Conservation (phyloP, 1,140 invertebrate genomes). For the Hylaeus anthracinus region DNA sequence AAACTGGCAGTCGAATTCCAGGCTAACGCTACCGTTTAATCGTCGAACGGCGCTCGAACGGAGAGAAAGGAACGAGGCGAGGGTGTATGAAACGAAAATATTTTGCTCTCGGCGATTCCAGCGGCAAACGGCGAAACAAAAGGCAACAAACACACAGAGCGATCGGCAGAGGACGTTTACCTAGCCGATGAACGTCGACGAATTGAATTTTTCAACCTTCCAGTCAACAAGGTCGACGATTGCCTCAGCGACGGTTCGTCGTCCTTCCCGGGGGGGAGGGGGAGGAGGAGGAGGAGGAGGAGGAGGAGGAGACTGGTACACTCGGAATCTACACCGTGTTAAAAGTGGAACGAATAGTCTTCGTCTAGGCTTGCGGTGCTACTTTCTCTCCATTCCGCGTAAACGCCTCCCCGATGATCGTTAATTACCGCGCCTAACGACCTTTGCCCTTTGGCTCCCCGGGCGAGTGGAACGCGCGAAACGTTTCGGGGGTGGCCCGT, state of each 20-base stretch:
- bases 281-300: no score
- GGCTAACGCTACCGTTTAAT: not conserved
- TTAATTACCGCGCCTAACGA: not conserved
- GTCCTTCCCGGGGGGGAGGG: no score
- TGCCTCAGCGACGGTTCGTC: no score
- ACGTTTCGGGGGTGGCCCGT: not conserved
- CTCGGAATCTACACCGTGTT: no score
- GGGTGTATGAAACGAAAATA: not conserved
- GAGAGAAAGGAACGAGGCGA: not conserved
- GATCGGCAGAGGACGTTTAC: not conserved
- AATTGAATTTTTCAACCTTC: constrained; percentile 26
- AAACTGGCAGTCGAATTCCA: not conserved
- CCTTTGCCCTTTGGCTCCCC: no score
- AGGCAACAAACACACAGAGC: not conserved
- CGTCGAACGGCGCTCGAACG: not conserved
- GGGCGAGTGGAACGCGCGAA: not conserved
- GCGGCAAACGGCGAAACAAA: not conserved
- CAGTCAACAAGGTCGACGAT: not conserved
- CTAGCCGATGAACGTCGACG: not conserved
- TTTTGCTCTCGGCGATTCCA: not conserved
- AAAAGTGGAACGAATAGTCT: no score
- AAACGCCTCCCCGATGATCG: no score
- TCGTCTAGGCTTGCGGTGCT: no score
- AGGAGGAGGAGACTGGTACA: no score
- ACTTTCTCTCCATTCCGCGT: no score